A percentile compares a stretch with the other conserved stretches of the same genome.
phyloP scores from a whole-genome alignment of 1,140 invertebrate species.

The Coboldia fuscipes region DNA sequence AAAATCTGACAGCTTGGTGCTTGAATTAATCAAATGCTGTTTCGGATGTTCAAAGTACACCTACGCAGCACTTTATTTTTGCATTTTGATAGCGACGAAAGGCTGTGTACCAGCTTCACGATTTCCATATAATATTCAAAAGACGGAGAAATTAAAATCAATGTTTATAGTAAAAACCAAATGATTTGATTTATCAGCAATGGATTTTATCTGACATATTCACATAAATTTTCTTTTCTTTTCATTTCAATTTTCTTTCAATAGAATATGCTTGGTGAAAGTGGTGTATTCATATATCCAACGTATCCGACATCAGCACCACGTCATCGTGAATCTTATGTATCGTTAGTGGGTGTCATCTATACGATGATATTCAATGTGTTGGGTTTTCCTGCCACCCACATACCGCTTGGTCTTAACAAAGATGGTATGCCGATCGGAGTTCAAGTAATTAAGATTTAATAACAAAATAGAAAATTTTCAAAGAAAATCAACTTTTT shows the following conservation, averaged over 20 bases:
- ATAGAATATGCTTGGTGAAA: constrained; percentile 31
- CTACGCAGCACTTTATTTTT: constrained; percentile 18
- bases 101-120: constrained; percentile 19
- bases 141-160: constrained; percentile 13
- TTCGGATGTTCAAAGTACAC: constrained; percentile 22
- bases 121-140: constrained; percentile 11
- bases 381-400: constrained; percentile 49
- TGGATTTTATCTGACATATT: too few relatives aligned
- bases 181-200: constrained; percentile 4
- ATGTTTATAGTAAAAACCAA: constrained; percentile 17
- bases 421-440: constrained; percentile 44
- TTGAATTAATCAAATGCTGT: constrained; percentile 22
- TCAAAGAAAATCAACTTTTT: constrained; percentile 52
- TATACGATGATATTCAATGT: constrained; percentile 57
- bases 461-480: constrained; percentile 46
- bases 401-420: constrained; percentile 44
- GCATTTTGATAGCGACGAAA: constrained; percentile 15
- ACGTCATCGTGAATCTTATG: constrained; percentile 34
- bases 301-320: constrained; percentile 38
- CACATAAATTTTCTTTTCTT: background rate
- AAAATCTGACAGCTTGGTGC: constrained; percentile 5
- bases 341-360: constrained; percentile 32
- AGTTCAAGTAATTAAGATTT: constrained; percentile 41
- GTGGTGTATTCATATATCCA: constrained; percentile 58
- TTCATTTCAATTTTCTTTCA: constrained; percentile 6